A percentile compares a stretch with the other conserved stretches of the same genome.
Conservation (phyloP, 2,113 vertebrate species). For the Rhea pennata region DNA sequence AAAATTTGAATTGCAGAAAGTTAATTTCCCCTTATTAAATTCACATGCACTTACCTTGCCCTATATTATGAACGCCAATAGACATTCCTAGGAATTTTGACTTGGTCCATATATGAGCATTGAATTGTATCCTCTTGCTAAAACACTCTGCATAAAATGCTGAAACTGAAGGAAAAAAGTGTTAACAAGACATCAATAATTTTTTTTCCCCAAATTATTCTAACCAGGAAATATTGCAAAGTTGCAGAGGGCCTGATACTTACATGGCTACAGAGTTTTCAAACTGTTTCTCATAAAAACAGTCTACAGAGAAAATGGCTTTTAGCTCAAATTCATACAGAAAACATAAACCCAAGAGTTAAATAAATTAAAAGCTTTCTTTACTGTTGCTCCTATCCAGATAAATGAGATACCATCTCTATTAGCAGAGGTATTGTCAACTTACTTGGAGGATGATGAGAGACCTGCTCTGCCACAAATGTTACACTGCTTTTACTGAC, state of each 20-base stretch:
- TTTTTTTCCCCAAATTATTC: neutral
- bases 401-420: neutral
- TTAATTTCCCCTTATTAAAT: neutral
- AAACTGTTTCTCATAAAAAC: neutral
- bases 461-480: slow-evolving; percentile 98
- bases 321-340: neutral
- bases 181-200: neutral
- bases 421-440: neutral
- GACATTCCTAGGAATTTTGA: slow-evolving; percentile 99
- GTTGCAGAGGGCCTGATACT: neutral
- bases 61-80: slow-evolving; percentile 98
- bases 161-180: slow-evolving; percentile 87
- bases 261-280: neutral
- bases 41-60: slow-evolving; percentile 85
- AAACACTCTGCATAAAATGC: slow-evolving; percentile 98
- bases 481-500: slow-evolving; percentile 89
- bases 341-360: neutral
- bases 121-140: slow-evolving; percentile 97
- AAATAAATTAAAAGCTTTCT: neutral
- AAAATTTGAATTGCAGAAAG: neutral
- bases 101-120: slow-evolving; percentile 99
- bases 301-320: neutral
- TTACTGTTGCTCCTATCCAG: neutral
- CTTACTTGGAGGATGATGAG: slow-evolving; percentile 98
- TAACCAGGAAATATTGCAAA: neutral